Evolutionary conservation across 2,797 vertebrate genomes (phyloP).

Genomic region (Nyctibius grandis): DNA sequence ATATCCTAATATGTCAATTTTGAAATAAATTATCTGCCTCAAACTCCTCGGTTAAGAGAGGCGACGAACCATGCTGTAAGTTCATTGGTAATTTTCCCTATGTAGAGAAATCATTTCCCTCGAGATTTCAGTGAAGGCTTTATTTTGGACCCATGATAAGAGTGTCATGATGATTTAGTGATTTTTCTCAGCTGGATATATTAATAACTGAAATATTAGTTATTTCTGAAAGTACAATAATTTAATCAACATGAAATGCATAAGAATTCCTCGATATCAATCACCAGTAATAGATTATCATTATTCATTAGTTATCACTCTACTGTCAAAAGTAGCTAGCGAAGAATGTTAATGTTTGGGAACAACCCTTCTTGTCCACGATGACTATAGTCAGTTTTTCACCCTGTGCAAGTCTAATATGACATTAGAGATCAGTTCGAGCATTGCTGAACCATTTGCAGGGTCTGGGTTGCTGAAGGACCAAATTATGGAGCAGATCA

Average conservation of each 20-base stretch:
- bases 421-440: not conserved
- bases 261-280: not conserved
- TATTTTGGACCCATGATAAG: not conserved
- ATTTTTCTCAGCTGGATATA: not conserved
- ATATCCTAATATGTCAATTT: not conserved
- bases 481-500: not conserved
- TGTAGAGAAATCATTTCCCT: not conserved
- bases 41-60: not conserved
- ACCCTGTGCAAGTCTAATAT: accelerated
- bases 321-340: not conserved
- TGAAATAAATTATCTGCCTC: not conserved
- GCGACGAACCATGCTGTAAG: not conserved
- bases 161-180: not conserved
- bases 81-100: not conserved
- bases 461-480: not conserved
- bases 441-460: not conserved
- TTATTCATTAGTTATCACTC: not conserved
- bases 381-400: not conserved
- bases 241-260: not conserved
- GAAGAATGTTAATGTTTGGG: not conserved
- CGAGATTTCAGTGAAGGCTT: not conserved
- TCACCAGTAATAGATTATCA: not conserved
- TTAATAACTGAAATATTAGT: not conserved
- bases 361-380: accelerated
- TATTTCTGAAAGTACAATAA: not conserved